Conservation (phyloP, 2,113 vertebrate genomes). For the Glaucidium brasilianum region DNA sequence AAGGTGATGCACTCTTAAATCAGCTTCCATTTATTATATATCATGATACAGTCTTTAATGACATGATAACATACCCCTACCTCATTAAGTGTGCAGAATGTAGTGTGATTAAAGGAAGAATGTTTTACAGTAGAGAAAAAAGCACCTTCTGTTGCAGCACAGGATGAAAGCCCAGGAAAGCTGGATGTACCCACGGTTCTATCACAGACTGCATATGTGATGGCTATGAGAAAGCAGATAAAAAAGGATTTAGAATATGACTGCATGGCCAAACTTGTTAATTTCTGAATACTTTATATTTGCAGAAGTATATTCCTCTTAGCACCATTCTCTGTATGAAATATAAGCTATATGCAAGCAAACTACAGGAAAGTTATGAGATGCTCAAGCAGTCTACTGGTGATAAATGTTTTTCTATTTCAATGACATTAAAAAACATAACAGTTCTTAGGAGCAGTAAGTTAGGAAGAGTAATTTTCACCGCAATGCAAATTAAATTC, state of each 20-base stretch:
- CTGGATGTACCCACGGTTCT: neutral
- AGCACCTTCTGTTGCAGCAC: slow-evolving; percentile 35
- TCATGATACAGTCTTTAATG: slow-evolving; percentile 21
- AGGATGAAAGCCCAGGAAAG: slow-evolving; percentile 41
- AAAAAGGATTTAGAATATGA: neutral
- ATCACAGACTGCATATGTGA: neutral
- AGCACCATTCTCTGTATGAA: neutral
- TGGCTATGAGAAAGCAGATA: slow-evolving; percentile 14
- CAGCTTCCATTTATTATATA: slow-evolving; percentile 20
- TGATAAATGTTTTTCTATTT: neutral
- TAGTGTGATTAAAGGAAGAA: slow-evolving; percentile 49
- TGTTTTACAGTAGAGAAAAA: slow-evolving; percentile 47
- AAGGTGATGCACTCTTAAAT: neutral
- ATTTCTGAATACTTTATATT: slow-evolving; percentile 10
- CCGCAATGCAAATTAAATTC: neutral
- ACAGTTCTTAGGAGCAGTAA: neutral
- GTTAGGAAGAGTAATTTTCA: neutral
- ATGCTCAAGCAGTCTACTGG: neutral
- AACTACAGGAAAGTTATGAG: neutral
- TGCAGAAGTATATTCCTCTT: neutral
- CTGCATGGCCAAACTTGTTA: neutral
- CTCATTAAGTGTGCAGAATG: slow-evolving; percentile 47
- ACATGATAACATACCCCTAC: slow-evolving; percentile 15
- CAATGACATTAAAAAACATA: neutral
- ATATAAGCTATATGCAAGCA: neutral